Base-by-base conservation (phyloP, 2,113 vertebrate genomes). In the Cryptomyrus ogoouensis region DNA sequence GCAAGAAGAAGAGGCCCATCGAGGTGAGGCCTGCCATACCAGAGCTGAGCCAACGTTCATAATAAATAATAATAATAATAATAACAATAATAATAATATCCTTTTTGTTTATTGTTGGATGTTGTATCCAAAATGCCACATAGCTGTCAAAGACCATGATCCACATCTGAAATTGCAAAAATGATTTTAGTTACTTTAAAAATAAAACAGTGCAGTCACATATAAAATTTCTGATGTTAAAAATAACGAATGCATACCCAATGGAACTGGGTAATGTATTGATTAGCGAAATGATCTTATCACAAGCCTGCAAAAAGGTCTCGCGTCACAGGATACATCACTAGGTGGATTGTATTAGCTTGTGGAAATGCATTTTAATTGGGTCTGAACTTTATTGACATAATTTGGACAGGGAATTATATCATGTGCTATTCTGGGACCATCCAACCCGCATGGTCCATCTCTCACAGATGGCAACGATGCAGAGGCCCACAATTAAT, bases 1-100 rank as follows among this genome's bases (percentile, higher is more conserved):
- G 98, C 88, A 99, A 99, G 94, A 99, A 99, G 94, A 99, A 99
- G 95, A 97, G 97, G 92, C 97, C 98, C 6, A 98, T 99, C 83
- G 98, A 99, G 96, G 98, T 99, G 94, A 96, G 95, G 46, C 0
- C 53, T 8, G 52, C 8, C 44, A 88, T 66, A 39, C 3, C 83
- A 49, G 47, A 19, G 17, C 19, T 39, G 77, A 83, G 42, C 15
- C 35, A 44, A 83, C n/a, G 3, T 27, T 27, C 58, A 62, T 66
- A 10, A 66, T 66, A 66, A 66, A 58, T n/a, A 62, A 62, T n/a
- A 62, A 62, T 62, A n/a, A 56, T 27, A 66, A 66, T 27, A 62
- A 62, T n/a, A 62, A 62, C n/a, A n/a, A 56, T 27, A 66, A 66
- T 27, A 27, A 66, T 66, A 27, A 66, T 66, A 9, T 66, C 15